phyloP scores from a whole-genome alignment of 2,113 vertebrate genomes.

The Oreotrochilus melanogaster region DNA sequence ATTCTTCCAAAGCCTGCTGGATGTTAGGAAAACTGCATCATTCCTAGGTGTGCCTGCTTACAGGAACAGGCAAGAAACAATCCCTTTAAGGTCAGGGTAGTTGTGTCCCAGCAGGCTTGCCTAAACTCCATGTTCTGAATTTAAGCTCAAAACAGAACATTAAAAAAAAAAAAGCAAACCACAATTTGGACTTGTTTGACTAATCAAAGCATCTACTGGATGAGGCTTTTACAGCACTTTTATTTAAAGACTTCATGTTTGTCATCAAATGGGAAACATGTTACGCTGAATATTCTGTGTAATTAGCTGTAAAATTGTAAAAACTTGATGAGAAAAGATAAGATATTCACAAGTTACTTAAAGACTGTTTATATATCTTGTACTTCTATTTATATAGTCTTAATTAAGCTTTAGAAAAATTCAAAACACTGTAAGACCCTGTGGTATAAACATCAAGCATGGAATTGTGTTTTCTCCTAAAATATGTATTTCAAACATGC shows the following conservation, averaged over 20 bases:
- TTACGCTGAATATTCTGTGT: not conserved
- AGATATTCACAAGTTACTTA: not conserved
- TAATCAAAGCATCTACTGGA: not conserved
- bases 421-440: not conserved
- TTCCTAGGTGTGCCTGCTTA: not conserved
- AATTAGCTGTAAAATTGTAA: not conserved
- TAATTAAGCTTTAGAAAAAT: not conserved
- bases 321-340: not conserved
- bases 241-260: not conserved
- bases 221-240: not conserved
- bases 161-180: not conserved
- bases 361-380: not conserved
- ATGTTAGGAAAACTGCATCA: rapidly evolving
- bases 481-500: not conserved
- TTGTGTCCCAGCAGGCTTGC: not conserved
- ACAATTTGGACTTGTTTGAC: not conserved
- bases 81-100: not conserved
- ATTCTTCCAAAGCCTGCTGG: not conserved
- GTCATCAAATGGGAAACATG: not conserved
- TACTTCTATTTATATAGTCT: not conserved
- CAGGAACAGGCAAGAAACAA: not conserved
- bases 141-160: not conserved
- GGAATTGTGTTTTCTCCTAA: not conserved
- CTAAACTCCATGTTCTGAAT: not conserved
- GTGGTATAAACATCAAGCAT: not conserved